Conservation (phyloP, 2,888 invertebrate genomes). For the Pycnomerus fuliginosus region DNA sequence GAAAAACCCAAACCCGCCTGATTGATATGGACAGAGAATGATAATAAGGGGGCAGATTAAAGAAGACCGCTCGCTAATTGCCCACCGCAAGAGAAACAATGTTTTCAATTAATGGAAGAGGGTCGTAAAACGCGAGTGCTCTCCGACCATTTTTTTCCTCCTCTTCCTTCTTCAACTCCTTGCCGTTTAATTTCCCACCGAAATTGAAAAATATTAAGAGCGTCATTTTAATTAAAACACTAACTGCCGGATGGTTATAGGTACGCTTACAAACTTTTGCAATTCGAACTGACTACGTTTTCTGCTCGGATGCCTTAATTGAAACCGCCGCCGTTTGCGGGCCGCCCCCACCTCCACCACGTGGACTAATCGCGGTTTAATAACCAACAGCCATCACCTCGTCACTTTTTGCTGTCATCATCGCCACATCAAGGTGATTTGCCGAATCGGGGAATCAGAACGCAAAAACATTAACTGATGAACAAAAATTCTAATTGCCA, state of each 20-base stretch:
- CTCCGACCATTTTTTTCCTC: constrained; percentile 42
- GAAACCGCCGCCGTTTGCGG: constrained; percentile 36
- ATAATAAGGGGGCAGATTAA: constrained; percentile 50
- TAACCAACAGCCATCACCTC: constrained; percentile 39
- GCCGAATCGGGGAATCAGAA: not conserved
- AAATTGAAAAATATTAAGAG: constrained; percentile 52
- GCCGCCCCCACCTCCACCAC: constrained; percentile 13
- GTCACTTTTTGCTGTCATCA: constrained; percentile 34
- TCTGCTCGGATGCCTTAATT: constrained; percentile 40
- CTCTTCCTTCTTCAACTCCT: constrained; percentile 35
- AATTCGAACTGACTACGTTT: constrained; percentile 28
- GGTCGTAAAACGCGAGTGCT: constrained; percentile 46
- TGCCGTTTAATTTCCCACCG: constrained; percentile 48
- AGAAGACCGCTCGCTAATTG: constrained; percentile 33
- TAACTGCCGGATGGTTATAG: constrained; percentile 40
- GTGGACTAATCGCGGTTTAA: constrained; percentile 43
- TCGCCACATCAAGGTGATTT: constrained; percentile 22
- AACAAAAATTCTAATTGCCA: too few species aligned
- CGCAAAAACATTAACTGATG: too few species aligned
- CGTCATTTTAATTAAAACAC: constrained; percentile 51
- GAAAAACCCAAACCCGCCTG: constrained; percentile 42
- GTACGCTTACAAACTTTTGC: constrained; percentile 26
- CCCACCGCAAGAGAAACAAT: constrained; percentile 48
- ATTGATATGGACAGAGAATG: constrained; percentile 51
- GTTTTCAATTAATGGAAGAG: constrained; percentile 49